Evolutionary conservation across 2,113 vertebrate species (phyloP).

Genomic region (Eulacestoma nigropectus): DNA sequence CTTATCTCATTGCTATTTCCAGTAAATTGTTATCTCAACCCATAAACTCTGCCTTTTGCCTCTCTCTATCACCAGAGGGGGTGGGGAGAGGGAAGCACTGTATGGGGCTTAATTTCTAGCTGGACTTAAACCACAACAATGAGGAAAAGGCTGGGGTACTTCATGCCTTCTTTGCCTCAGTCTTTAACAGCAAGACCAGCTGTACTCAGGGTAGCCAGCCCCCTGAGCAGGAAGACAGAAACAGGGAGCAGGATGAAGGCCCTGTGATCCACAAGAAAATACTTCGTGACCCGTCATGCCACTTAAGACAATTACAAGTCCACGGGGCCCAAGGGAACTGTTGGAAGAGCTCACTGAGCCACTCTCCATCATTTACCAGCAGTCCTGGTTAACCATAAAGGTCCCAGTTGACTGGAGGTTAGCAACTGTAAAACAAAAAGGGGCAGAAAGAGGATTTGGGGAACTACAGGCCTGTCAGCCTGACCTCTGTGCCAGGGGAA

Average conservation of each 20-base stretch:
- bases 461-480: background rate
- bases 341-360: background rate
- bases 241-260: background rate
- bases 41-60: background rate
- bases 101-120: background rate
- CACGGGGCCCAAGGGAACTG: background rate
- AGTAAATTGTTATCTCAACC: background rate
- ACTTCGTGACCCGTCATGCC: background rate
- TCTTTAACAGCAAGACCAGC: background rate
- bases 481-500: background rate
- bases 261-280: background rate
- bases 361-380: background rate
- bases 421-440: background rate
- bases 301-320: background rate
- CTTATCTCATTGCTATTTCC: background rate
- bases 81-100: background rate
- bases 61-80: background rate
- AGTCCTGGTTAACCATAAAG: background rate
- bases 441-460: background rate
- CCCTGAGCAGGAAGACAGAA: background rate
- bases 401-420: background rate
- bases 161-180: background rate
- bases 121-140: background rate
- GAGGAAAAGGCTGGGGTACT: background rate
- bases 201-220: background rate